Base-by-base conservation (phyloP, 2,888 invertebrate species). In the Lasioglossum villosulum region DNA sequence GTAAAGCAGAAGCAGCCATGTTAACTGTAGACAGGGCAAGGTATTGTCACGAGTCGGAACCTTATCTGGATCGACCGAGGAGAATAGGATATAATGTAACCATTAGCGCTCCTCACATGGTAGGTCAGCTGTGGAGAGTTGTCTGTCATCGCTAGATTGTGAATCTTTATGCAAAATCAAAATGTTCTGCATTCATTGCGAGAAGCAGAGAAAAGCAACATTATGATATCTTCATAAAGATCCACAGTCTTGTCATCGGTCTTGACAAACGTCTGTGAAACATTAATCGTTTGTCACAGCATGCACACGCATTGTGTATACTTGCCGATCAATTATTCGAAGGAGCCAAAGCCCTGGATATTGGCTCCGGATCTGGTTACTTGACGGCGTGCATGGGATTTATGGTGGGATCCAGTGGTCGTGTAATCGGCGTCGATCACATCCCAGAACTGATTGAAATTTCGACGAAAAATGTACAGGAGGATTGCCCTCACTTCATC, bases 81-180 rank as follows among this genome's bases (percentile, higher is more conserved):
- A 96, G 97, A 80, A 99, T 99, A 94, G 99, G 99, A 66, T 99
- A 97, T 95, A 98, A 98, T 71, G 99, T 99, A 14, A 99, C 99
- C 0, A 99, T 99, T 84, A 98, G 98, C 95, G 99, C 99, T 45
- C 99, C 99, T 16, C 99, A 99, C 94, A 99, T 99, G 99, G 98
- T 98, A 95, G 90, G 75, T 77, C 45, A 68, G 23, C 12, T 1
- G 1, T 23, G 10, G 37, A 37, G 52, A 23, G 2, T 37, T 23
- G 23, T 12, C 12, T 1, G 8, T 2, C 19, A 1, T 66, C 8
- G 1, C 23, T 34, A 39, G 39, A 39, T 10, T 39, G 39, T 2
- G 39, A 10, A 39, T 39, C 39, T 39, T 39, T 39, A 39, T 8
- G 39, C 39, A 39, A 39, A 39, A 39, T 39, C 1, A 39, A 39